Evolutionary conservation across 2,888 invertebrate genomes (phyloP).

Genomic region (Erebia palarica): DNA sequence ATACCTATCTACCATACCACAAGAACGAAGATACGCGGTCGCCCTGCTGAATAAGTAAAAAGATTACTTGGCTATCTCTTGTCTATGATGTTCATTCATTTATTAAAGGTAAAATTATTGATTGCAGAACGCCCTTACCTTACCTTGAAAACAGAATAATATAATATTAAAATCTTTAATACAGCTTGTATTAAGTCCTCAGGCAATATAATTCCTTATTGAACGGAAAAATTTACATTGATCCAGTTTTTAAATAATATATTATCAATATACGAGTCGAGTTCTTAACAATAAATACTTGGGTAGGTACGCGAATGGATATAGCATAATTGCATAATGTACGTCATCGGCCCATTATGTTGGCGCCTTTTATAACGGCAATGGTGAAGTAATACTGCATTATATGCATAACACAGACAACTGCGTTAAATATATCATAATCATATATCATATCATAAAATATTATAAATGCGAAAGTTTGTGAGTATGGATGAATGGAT

Average conservation of each 20-base stretch:
- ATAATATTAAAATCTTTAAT: background rate
- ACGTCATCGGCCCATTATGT: conserved; percentile 22
- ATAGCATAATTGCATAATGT: conserved; percentile 18
- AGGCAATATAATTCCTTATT: conserved; percentile 6
- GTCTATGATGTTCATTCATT: background rate
- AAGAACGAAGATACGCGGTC: too few relatives aligned
- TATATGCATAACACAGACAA: conserved; percentile 3
- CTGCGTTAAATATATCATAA: background rate
- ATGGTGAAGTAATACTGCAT: conserved; percentile 9
- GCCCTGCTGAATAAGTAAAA: too few relatives aligned
- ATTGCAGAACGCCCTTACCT: too few relatives aligned
- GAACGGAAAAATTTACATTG: conserved; percentile 9
- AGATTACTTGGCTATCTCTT: too few relatives aligned
- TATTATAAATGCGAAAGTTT: too few relatives aligned
- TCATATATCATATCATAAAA: too few relatives aligned
- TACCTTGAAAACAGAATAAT: background rate
- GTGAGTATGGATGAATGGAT: too few relatives aligned
- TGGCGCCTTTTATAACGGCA: conserved; percentile 23
- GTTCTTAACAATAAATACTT: conserved; percentile 14
- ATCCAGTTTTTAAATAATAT: conserved; percentile 20
- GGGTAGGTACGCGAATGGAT: conserved; percentile 4
- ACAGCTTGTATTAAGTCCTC: too few relatives aligned
- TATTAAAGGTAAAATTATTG: background rate
- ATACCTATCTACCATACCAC: too few relatives aligned
- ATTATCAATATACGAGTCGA: conserved; percentile 1